Evolutionary conservation across 2,888 invertebrate genomes (phyloP).

Genomic region (Aproaerema taeniolella): DNA sequence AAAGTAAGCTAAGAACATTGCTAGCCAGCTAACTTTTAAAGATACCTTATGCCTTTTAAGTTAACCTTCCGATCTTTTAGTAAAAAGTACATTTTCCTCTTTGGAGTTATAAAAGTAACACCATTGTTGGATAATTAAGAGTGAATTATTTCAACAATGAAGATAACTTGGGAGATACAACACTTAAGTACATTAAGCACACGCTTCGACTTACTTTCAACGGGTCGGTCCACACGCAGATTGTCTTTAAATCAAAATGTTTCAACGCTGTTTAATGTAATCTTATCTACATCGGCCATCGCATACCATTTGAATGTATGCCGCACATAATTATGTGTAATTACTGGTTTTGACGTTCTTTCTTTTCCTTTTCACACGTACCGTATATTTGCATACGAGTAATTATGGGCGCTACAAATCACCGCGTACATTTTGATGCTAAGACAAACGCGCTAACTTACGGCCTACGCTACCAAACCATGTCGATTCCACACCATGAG

Average conservation of each 20-base stretch:
- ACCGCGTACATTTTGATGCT: conserved; percentile 68
- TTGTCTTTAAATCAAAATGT: conserved; percentile 75
- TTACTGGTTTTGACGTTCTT: conserved; percentile 68
- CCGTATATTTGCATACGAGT: conserved; percentile 71
- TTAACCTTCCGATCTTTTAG: no score
- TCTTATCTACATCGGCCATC: conserved; percentile 70
- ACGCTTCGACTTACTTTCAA: conserved; percentile 60
- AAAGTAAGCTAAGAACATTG: no score
- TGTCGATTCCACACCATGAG: conserved; percentile 60
- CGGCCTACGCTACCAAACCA: conserved; percentile 44
- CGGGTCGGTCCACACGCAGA: conserved; percentile 56
- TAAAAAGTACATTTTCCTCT: no score
- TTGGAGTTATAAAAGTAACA: no score
- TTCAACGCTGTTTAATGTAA: conserved; percentile 73
- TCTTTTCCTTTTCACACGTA: conserved; percentile 74
- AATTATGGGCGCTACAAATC: conserved; percentile 70
- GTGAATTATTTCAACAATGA: conserved; percentile 20
- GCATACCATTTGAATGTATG: conserved; percentile 67
- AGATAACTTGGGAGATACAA: conserved; percentile 62
- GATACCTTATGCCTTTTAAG: no score
- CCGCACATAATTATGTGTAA: conserved; percentile 72
- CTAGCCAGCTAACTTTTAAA: conserved; percentile 3
- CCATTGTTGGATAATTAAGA: no score
- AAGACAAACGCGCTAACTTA: conserved; percentile 61
- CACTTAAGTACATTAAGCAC: conserved; percentile 64